phyloP scores from a whole-genome alignment of 2,797 vertebrate species.

The Brotogeris chrysoptera region DNA sequence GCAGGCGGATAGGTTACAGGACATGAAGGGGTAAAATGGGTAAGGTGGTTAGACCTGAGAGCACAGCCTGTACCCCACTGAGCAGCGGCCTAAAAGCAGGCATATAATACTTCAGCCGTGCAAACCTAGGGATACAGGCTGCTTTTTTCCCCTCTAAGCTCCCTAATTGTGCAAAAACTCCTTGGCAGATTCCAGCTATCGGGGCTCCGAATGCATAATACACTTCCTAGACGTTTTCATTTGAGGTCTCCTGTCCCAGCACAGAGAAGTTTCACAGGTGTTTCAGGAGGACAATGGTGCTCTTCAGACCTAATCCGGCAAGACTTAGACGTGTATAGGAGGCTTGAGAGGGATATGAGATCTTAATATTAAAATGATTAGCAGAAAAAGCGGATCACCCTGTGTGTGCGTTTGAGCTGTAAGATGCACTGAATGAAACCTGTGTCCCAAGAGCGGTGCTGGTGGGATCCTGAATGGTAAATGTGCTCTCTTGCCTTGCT shows the following conservation, averaged over 20 bases:
- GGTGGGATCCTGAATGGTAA: neutral
- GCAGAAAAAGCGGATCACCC: constrained; percentile 35
- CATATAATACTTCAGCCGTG: neutral
- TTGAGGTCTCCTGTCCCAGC: neutral
- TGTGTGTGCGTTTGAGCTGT: neutral
- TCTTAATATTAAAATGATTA: constrained; percentile 59
- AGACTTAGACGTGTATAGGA: constrained; percentile 18
- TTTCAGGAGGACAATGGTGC: constrained; percentile 35
- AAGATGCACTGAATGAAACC: constrained; percentile 49
- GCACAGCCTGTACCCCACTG: neutral
- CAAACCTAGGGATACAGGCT: neutral
- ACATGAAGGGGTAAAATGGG: neutral
- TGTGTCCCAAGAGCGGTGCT: neutral
- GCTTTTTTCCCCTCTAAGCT: neutral
- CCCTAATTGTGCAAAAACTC: neutral
- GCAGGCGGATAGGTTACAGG: constrained; percentile 30
- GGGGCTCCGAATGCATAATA: neutral
- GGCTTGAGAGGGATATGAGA: constrained; percentile 32
- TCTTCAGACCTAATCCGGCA: constrained; percentile 47
- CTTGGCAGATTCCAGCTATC: neutral
- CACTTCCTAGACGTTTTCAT: neutral
- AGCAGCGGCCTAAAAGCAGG: neutral
- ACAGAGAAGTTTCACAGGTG: constrained; percentile 38
- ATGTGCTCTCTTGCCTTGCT: neutral
- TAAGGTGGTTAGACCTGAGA: neutral